phyloP scores from a whole-genome alignment of 2,113 vertebrate species.

The Alethe castanea region DNA sequence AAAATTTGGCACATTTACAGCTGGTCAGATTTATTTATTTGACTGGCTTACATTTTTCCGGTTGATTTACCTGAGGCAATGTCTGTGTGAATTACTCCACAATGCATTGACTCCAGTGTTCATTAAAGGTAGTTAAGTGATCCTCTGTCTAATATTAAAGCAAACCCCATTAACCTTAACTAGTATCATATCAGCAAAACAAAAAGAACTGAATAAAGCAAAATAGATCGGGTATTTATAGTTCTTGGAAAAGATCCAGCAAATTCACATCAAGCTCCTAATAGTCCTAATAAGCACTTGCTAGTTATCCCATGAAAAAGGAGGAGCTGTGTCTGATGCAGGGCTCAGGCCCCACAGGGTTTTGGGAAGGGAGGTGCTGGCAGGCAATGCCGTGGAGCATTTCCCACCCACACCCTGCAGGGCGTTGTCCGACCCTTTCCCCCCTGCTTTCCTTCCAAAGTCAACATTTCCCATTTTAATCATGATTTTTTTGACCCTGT shows the following conservation, averaged over 20 bases:
- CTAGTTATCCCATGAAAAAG: background rate
- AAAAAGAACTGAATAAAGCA: conserved; percentile 63
- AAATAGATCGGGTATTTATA: conserved; percentile 40
- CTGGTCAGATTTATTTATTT: conserved; percentile 62
- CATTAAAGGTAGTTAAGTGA: conserved; percentile 61
- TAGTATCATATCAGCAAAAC: conserved; percentile 64
- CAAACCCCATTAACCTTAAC: conserved; percentile 63
- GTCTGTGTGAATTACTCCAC: conserved; percentile 35
- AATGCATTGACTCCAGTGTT: conserved; percentile 31
- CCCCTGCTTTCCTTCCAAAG: background rate
- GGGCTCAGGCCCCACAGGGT: background rate
- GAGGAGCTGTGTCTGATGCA: background rate
- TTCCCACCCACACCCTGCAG: background rate
- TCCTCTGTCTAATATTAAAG: conserved; percentile 51
- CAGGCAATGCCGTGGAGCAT: rapidly evolving
- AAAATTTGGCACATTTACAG: conserved; percentile 63
- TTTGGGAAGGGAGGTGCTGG: background rate
- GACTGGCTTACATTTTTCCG: conserved; percentile 52
- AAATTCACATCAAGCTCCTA: conserved; percentile 31
- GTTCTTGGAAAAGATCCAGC: conserved; percentile 44
- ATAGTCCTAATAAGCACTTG: conserved; percentile 25
- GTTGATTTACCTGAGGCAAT: conserved; percentile 63
- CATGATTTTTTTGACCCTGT: background rate
- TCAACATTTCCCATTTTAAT: background rate
- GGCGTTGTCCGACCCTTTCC: background rate